Percentiles rank a stretch among this genome's conserved stretches.
These are phyloP conservation scores for Tachysurus vachellii DNA, from an alignment of 2,113 vertebrate species.

Conservation along the genomic window DNA sequence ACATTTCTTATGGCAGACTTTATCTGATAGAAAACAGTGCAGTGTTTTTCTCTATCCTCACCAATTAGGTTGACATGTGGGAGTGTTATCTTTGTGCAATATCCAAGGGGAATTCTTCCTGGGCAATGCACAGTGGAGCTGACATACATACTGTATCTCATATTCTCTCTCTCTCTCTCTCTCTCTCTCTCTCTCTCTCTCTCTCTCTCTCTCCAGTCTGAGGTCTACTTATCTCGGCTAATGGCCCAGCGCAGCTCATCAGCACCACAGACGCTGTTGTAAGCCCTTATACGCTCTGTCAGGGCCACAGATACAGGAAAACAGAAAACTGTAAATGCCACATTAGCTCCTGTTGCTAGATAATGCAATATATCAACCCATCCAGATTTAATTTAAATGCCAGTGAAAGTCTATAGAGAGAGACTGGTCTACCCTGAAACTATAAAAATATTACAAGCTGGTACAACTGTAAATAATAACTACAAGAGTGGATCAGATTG, in stretches of 20 bases:
- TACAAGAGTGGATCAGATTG: neutral
- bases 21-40: slow-evolving; percentile 25
- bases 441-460: neutral
- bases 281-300: neutral
- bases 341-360: neutral
- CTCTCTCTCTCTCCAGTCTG: slow-evolving; percentile 15
- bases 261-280: neutral
- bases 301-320: neutral
- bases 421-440: neutral
- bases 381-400: neutral
- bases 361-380: neutral
- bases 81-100: slow-evolving; percentile 42
- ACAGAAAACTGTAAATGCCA: neutral
- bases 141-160: slow-evolving; percentile 56
- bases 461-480: neutral
- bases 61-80: slow-evolving; percentile 48
- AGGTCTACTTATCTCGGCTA: slow-evolving; percentile 31
- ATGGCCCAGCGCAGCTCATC: slow-evolving; percentile 21
- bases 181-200: neutral
- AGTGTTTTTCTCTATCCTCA: slow-evolving; percentile 37
- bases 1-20: neutral
- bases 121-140: slow-evolving; percentile 53
- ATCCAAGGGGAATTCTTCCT: slow-evolving; percentile 51
- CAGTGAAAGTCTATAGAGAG: neutral
- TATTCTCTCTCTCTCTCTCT: slow-evolving; percentile 16